These are phyloP conservation scores for Diachasma alloeum DNA, from an alignment of 1,140 invertebrate genomes.

Conservation along the genomic window DNA sequence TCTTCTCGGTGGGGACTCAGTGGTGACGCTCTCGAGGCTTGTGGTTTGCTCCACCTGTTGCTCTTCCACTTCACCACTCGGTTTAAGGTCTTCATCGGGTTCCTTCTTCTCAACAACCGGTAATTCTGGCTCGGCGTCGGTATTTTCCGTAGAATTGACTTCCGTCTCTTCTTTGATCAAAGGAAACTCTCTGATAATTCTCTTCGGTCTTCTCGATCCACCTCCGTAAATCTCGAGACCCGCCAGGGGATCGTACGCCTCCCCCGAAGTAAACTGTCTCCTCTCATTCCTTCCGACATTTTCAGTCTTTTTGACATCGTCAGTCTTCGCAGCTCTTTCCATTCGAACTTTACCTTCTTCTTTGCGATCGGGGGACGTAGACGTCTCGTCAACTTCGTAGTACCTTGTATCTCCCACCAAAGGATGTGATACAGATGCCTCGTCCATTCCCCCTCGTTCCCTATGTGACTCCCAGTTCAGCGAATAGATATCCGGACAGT, in stretches of 20 bases:
- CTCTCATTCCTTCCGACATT: no score
- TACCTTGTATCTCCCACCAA: constrained; percentile 36
- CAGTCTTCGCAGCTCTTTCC: not conserved
- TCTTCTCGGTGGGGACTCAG: not conserved
- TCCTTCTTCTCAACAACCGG: not conserved
- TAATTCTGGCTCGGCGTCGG: not conserved
- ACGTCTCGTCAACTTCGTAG: constrained; percentile 43
- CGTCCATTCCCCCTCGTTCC: constrained; percentile 3
- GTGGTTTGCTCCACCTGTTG: not conserved
- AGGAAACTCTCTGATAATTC: not conserved
- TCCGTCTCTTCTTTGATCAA: not conserved
- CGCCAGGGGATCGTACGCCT: constrained; percentile 26
- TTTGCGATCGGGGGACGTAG: constrained; percentile 2
- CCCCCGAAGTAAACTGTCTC: not conserved
- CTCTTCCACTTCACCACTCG: no score
- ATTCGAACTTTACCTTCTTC: not conserved
- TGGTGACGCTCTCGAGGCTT: not conserved
- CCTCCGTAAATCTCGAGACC: constrained; percentile 25
- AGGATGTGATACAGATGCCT: constrained; percentile 32
- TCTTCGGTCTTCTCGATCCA: not conserved
- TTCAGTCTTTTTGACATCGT: no score
- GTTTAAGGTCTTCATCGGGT: not conserved
- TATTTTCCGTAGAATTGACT: not conserved
- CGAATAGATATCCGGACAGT: constrained; percentile 12
- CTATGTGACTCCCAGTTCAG: constrained; percentile 25